Conservation (phyloP, 2,797 vertebrate genomes). For the Fistularia commersonii region DNA sequence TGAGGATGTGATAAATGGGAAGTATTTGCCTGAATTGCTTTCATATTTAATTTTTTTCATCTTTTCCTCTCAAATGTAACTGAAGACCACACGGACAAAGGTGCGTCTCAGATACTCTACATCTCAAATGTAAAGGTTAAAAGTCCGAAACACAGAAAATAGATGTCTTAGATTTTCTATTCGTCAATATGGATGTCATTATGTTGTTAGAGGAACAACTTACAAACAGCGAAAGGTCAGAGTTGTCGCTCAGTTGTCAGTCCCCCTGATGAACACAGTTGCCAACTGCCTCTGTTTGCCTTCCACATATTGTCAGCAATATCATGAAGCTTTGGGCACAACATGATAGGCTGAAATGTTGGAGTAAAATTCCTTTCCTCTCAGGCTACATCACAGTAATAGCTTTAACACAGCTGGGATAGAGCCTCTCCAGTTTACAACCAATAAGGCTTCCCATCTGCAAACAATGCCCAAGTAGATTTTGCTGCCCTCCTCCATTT, state of each 20-base stretch:
- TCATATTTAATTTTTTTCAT: slow-evolving; percentile 3
- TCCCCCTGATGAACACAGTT: slow-evolving; percentile 15
- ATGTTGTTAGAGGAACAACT: slow-evolving; percentile 12
- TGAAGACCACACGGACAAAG: slow-evolving; percentile 22
- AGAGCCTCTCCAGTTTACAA: slow-evolving; percentile 57
- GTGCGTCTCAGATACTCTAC: slow-evolving; percentile 21
- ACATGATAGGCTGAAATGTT: slow-evolving; percentile 36
- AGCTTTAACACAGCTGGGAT: slow-evolving; percentile 61
- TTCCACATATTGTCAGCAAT: slow-evolving; percentile 35
- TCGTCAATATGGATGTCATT: slow-evolving; percentile 24
- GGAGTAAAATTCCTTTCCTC: slow-evolving; percentile 59
- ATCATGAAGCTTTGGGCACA: slow-evolving; percentile 31
- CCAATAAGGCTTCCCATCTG: slow-evolving; percentile 64
- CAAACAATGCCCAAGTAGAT: slow-evolving; percentile 63
- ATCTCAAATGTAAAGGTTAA: too few species aligned
- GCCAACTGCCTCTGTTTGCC: slow-evolving; percentile 32
- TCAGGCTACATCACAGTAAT: slow-evolving; percentile 54
- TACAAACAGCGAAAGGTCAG: slow-evolving; percentile 17
- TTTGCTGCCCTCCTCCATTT: slow-evolving; percentile 66
- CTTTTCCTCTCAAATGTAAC: slow-evolving; percentile 21
- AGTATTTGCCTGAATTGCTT: slow-evolving; percentile 1
- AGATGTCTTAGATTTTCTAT: slow-evolving; percentile 7
- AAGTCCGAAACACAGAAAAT: background rate
- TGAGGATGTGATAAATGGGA: too few species aligned
- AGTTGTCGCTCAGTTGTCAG: slow-evolving; percentile 8